phyloP scores from a whole-genome alignment of 1,140 invertebrate genomes.

The Danaus plexippus region DNA sequence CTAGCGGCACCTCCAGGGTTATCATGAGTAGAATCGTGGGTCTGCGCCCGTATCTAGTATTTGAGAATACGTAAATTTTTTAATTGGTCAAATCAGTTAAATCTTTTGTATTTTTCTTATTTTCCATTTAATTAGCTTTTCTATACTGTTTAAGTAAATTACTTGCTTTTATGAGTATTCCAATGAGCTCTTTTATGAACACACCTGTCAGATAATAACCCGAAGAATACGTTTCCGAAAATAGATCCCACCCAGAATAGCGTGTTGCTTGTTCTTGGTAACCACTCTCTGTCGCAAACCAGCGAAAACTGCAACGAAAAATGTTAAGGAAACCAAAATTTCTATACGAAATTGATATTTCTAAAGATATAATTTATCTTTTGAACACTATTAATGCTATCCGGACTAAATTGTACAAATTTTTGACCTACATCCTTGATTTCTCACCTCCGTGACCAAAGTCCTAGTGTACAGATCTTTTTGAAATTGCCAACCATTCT shows the following conservation, averaged over 20 bases:
- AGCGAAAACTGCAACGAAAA: slow-evolving; percentile 74
- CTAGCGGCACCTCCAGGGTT: slow-evolving; percentile 77
- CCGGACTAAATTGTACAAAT: no score
- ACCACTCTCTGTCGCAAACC: slow-evolving; percentile 78
- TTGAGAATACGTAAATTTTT: slow-evolving; percentile 10
- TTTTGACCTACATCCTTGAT: neutral
- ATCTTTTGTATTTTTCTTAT: no score
- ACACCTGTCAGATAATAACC: slow-evolving; percentile 77
- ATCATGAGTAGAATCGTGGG: slow-evolving; percentile 80
- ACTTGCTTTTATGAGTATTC: no score
- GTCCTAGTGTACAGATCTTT: slow-evolving; percentile 47
- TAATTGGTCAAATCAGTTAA: slow-evolving; percentile 2
- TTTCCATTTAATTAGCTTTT: no score
- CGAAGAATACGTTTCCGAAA: slow-evolving; percentile 80
- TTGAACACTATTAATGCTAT: no score
- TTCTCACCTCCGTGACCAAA: slow-evolving; percentile 48
- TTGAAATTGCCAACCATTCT: slow-evolving; percentile 83
- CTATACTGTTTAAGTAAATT: no score
- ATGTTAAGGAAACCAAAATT: neutral
- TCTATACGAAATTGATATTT: no score
- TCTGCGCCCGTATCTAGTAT: slow-evolving; percentile 78
- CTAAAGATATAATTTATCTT: no score
- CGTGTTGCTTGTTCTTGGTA: slow-evolving; percentile 76
- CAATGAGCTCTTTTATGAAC: neutral
- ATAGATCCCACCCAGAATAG: slow-evolving; percentile 80